phyloP scores from a whole-genome alignment of 2,888 invertebrate species.

The Hirtodrosophila trivittata region DNA sequence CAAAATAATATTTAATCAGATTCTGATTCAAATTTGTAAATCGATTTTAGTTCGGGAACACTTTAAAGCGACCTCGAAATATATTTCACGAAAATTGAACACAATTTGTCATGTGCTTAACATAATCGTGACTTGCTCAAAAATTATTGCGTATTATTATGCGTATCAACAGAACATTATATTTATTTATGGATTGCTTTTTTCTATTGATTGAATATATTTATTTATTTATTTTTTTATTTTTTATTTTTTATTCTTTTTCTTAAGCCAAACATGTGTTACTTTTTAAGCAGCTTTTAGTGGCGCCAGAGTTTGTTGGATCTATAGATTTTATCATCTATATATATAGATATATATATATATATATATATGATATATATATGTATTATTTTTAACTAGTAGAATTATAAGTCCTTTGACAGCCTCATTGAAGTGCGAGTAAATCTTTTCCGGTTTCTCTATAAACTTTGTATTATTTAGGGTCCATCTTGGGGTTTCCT shows the following conservation, averaged over 20 bases:
- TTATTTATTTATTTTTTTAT: conserved; percentile 1
- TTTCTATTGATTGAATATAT: conserved; percentile 1
- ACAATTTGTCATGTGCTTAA: conserved; percentile 61
- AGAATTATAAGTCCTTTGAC: no score
- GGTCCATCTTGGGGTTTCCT: no score
- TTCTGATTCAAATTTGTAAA: conserved; percentile 55
- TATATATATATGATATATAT: no score
- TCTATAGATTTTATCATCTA: no score
- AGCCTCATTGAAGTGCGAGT: no score
- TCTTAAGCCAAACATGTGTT: not conserved
- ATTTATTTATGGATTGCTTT: conserved; percentile 30
- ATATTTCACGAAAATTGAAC: conserved; percentile 16
- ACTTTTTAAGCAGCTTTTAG: not conserved
- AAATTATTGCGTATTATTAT: conserved; percentile 41
- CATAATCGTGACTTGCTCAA: conserved; percentile 64
- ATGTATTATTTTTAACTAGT: no score
- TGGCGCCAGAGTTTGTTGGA: conserved; percentile 5
- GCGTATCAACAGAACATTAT: conserved; percentile 52
- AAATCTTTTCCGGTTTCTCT: no score
- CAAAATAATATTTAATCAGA: conserved; percentile 8
- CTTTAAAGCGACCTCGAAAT: conserved; percentile 27
- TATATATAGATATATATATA: no score
- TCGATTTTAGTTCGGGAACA: conserved; percentile 32
- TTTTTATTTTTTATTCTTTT: not conserved
- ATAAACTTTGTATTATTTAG: no score